These are phyloP conservation scores for Cyclophora albipunctata DNA, from an alignment of 2,888 invertebrate species.

Conservation along the genomic window DNA sequence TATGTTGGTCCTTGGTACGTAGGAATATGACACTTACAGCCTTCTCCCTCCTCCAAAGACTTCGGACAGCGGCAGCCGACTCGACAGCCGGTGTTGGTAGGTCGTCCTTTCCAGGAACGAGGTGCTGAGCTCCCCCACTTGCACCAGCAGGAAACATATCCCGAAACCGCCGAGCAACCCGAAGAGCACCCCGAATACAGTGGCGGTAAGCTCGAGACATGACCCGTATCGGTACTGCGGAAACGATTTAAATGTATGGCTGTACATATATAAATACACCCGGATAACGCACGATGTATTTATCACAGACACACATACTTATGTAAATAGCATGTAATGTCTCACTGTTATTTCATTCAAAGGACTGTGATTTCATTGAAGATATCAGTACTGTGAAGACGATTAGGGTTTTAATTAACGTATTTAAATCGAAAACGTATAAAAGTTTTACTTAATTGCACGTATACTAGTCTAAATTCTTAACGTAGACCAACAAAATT, in stretches of 20 bases:
- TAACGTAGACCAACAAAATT: too few relatives aligned
- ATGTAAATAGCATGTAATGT: too few relatives aligned
- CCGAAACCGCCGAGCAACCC: slow-evolving; percentile 59
- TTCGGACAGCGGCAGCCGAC: slow-evolving; percentile 44
- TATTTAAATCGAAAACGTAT: too few relatives aligned
- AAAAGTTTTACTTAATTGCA: too few relatives aligned
- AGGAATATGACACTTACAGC: slow-evolving; percentile 37
- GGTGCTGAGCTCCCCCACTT: slow-evolving; percentile 78
- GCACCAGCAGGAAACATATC: slow-evolving; percentile 73
- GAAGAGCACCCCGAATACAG: slow-evolving; percentile 41
- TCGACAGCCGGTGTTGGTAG: slow-evolving; percentile 40
- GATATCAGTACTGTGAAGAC: too few relatives aligned
- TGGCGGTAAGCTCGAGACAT: slow-evolving; percentile 49
- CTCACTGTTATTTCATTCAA: too few relatives aligned
- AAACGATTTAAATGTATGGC: not conserved
- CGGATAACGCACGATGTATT: too few relatives aligned
- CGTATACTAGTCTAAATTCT: too few relatives aligned
- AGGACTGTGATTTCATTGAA: too few relatives aligned
- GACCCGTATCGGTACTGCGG: slow-evolving; percentile 56
- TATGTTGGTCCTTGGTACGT: too few relatives aligned
- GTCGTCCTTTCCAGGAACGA: slow-evolving; percentile 71
- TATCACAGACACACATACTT: too few relatives aligned
- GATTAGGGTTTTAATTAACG: too few relatives aligned
- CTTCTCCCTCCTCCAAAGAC: slow-evolving; percentile 55
- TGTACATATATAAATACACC: not conserved